phyloP scores from a whole-genome alignment of 2,797 vertebrate genomes.

The Spondyliosoma cantharus region DNA sequence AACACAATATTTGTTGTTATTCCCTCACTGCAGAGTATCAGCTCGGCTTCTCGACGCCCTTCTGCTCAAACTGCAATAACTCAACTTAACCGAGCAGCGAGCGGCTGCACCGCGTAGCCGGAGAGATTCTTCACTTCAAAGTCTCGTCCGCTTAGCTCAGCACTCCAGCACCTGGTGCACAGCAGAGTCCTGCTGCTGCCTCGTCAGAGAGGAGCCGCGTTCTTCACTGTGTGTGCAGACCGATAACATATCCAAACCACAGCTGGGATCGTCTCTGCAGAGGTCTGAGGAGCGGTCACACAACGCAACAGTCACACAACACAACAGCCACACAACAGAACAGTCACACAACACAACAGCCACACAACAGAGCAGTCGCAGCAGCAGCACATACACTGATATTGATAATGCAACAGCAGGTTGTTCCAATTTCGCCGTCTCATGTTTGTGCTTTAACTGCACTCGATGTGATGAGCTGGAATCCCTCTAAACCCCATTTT shows the following conservation, averaged over 20 bases:
- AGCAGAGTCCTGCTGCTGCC: slow-evolving; percentile 20
- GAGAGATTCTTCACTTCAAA: slow-evolving; percentile 48
- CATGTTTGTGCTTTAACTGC: background rate
- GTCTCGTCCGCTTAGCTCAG: slow-evolving; percentile 48
- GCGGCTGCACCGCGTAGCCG: slow-evolving; percentile 13
- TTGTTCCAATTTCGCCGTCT: no score
- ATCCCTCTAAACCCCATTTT: background rate
- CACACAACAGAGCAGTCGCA: no score
- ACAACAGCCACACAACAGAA: no score
- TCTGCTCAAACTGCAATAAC: slow-evolving; percentile 28
- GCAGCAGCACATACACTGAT: background rate
- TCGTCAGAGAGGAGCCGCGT: slow-evolving; percentile 23
- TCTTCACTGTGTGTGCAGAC: background rate
- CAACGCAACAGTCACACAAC: no score
- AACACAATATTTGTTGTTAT: background rate
- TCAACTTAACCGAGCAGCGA: slow-evolving; percentile 9
- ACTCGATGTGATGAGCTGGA: background rate
- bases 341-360: no score
- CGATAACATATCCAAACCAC: slow-evolving; percentile 13
- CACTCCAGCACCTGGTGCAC: slow-evolving; percentile 44
- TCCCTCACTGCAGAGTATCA: slow-evolving; percentile 18
- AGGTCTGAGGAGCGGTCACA: background rate
- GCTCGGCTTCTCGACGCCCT: slow-evolving; percentile 2
- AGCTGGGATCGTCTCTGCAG: slow-evolving; percentile 10
- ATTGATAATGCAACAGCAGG: background rate